Conservation (phyloP, 2,113 vertebrate genomes). For the Psephotus haematonotus region DNA sequence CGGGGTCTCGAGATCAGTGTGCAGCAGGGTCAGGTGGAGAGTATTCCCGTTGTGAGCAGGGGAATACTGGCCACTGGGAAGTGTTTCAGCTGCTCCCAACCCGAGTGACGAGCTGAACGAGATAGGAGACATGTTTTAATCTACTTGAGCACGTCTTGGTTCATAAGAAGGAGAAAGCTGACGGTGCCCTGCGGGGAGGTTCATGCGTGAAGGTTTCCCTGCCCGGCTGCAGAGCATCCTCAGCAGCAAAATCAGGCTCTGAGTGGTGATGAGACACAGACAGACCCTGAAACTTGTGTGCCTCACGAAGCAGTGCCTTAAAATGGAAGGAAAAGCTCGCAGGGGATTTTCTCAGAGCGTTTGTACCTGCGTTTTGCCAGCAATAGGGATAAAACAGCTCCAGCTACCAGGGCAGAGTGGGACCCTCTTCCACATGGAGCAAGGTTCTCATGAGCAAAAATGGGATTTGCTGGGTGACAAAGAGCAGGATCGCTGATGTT, state of each 20-base stretch:
- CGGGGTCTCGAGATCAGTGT: accelerated
- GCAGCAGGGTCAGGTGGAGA: neutral
- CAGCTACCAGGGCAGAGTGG: neutral
- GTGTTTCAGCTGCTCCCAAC: neutral
- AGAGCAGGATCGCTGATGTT: neutral
- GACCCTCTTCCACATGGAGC: accelerated
- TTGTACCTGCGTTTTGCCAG: neutral
- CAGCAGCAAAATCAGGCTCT: neutral
- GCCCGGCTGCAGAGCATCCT: neutral
- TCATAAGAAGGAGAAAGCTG: neutral
- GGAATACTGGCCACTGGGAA: neutral
- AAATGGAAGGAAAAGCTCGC: neutral
- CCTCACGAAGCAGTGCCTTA: neutral
- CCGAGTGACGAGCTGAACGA: neutral
- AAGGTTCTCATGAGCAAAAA: neutral
- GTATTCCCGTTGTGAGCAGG: accelerated
- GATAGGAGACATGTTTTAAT: conserved; percentile 30
- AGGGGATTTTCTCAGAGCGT: neutral
- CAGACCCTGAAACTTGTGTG: neutral
- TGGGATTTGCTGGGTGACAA: neutral
- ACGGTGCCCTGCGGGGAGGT: neutral
- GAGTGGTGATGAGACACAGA: neutral
- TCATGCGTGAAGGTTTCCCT: neutral
- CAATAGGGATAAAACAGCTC: neutral
- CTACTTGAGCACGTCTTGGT: neutral